phyloP scores from a whole-genome alignment of 2,888 invertebrate genomes.

The Litoditis marina region DNA sequence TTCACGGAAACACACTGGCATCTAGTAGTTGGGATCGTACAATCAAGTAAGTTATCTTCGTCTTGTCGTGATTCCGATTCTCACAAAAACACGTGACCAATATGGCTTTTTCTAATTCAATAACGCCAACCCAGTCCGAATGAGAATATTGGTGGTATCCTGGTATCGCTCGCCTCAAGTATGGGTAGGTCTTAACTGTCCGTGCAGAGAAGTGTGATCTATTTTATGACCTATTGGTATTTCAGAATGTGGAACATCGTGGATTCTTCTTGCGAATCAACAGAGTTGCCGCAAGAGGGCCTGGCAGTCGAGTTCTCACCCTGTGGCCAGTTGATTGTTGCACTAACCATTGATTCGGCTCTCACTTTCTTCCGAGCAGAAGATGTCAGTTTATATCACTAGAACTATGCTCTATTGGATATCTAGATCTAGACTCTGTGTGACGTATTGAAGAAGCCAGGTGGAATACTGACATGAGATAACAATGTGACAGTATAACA shows the following conservation, averaged over 20 bases:
- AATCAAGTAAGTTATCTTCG: conserved; percentile 20
- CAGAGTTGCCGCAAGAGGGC: conserved; percentile 64
- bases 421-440: neutral
- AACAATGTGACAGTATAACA: neutral
- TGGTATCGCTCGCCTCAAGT: too few relatives aligned
- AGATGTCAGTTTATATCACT: conserved; percentile 17
- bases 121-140: too few relatives aligned
- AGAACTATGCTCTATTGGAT: neutral
- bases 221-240: neutral
- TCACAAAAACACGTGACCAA: too few relatives aligned
- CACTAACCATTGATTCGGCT: conserved; percentile 82
- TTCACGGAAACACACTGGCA: conserved; percentile 69
- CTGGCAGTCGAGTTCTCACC: conserved; percentile 82
- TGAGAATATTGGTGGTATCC: too few relatives aligned
- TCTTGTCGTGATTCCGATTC: too few relatives aligned
- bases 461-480: too few relatives aligned
- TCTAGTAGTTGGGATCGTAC: conserved; percentile 90
- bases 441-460: neutral
- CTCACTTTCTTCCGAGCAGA: conserved; percentile 77
- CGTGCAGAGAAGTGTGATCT: too few relatives aligned
- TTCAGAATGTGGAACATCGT: conserved; percentile 39
- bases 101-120: too few relatives aligned
- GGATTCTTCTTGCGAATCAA: conserved; percentile 30
- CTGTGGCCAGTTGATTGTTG: conserved; percentile 86
- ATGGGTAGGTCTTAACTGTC: too few relatives aligned